phyloP scores from a whole-genome alignment of 2,113 vertebrate species.

The Salvelinus sp. region DNA sequence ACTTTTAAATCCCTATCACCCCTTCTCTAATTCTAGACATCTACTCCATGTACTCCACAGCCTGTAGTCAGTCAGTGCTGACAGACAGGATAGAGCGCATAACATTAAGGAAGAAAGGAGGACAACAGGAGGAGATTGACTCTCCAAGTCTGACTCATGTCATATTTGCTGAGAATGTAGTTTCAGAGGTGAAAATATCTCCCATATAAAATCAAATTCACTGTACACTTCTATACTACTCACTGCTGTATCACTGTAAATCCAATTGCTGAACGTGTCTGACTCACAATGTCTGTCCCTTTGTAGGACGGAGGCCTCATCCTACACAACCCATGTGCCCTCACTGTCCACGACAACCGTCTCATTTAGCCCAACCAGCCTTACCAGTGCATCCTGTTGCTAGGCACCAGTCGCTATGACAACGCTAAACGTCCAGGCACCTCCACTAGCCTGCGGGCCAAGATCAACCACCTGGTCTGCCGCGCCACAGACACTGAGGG shows the following conservation, averaged over 20 bases:
- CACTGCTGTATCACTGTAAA: too few relatives aligned
- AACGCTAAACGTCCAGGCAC: conserved; percentile 61
- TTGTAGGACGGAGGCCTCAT: conserved; percentile 73
- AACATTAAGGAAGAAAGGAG: neutral
- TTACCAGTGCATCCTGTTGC: conserved; percentile 76
- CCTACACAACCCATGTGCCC: conserved; percentile 74
- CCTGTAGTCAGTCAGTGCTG: conserved; percentile 1
- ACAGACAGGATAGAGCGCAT: conserved; percentile 4
- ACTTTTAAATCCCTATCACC: conserved; percentile 22
- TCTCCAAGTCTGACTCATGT: too few relatives aligned
- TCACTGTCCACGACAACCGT: conserved; percentile 73
- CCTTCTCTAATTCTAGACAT: conserved; percentile 53
- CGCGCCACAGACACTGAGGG: conserved; percentile 78
- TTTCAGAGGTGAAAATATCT: too few relatives aligned
- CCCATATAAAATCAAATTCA: too few relatives aligned
- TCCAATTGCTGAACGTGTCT: too few relatives aligned
- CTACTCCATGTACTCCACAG: conserved; percentile 5
- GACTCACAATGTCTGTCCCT: neutral
- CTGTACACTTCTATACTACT: too few relatives aligned
- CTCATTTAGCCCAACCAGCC: conserved; percentile 72
- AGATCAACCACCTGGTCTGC: conserved; percentile 74
- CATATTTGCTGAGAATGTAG: too few relatives aligned
- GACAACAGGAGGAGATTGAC: neutral
- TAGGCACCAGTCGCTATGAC: conserved; percentile 74
- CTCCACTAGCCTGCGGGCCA: conserved; percentile 72